Conservation (phyloP, 35 echinoderm and acorn worm genomes). For the Heliocidaris erythrogramma region DNA sequence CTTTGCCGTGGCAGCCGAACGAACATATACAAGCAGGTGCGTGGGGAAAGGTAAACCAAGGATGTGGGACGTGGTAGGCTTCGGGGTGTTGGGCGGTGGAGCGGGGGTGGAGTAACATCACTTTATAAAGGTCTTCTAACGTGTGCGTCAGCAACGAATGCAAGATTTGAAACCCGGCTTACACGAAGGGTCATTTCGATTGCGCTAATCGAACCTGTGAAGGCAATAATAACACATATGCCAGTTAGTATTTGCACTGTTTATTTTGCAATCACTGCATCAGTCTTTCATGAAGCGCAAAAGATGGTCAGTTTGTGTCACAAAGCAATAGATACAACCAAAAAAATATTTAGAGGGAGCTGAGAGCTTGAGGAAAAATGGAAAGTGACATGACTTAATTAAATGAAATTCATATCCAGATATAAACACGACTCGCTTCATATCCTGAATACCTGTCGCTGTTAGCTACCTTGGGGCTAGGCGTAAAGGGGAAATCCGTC, state of each 20-base stretch:
- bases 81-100: background rate
- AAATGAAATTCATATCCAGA: background rate
- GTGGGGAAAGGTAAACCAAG: background rate
- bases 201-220: no score
- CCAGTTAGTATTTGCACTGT: no score
- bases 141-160: background rate
- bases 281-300: no score
- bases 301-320: background rate
- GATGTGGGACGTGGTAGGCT: background rate
- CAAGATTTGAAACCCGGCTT: background rate
- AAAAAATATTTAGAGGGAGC: background rate
- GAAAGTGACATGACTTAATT: background rate
- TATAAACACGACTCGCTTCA: background rate
- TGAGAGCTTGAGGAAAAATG: background rate
- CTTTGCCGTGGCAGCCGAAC: background rate
- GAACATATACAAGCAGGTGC: background rate
- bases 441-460: background rate
- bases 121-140: background rate
- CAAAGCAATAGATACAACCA: background rate
- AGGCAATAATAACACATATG: no score
- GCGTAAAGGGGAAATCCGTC: background rate
- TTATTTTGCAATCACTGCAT: no score
- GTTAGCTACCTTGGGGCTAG: background rate
- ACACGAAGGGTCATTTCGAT: no score
- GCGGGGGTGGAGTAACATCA: background rate